Evolutionary conservation across 2,888 invertebrate genomes (phyloP), one percentile per base, ranked within the genome.

Genomic region (Cataglyphis altisquamis): DNA sequence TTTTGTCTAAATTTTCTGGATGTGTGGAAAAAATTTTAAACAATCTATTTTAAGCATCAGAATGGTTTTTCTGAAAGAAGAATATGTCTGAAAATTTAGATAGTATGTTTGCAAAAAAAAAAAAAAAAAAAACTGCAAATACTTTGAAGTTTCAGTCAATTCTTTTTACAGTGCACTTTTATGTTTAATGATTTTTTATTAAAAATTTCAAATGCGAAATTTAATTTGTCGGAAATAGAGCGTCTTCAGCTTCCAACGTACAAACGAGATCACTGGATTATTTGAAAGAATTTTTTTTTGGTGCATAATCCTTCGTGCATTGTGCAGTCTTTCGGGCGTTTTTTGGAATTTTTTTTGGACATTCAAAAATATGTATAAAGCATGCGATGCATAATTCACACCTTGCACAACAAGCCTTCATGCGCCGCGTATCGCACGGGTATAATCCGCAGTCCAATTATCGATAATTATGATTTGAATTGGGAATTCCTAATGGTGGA

Each of bases 391-490:
- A 92, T 92, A 93, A 92, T 92, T 91, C 89, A 85, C 83, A 57
- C 86, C 87, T 86, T 88, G 89, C 90, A 90, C 87, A 90, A 87
- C 85, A 73, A 78, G 85, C 88, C 90, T 90, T 92, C 90, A 88
- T 87, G 89, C 92, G 87, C 83, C 89, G 85, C 81, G 83, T 90
- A 87, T 89, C 87, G 86, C 85, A 85, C 87, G 86, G 87, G 88
- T 89, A 91, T 91, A 91, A 92, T 92, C 89, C 91, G 82, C 85
- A 91, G 90, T 93, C 92, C 92, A 94, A 94, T 94, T 94, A 94
- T 90, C 85, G 92, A 93, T 94, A 92, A 94, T 93, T 93, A 93
- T 89, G 89, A 90, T 90, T 91, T 88, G 89, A 91, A 93, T 93
- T 92, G 91, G 90, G 89, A 92, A 93, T 92, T 90, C 90, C 90